Base-by-base conservation (phyloP, 2,888 invertebrate species). In the Heliconius ethilla region DNA sequence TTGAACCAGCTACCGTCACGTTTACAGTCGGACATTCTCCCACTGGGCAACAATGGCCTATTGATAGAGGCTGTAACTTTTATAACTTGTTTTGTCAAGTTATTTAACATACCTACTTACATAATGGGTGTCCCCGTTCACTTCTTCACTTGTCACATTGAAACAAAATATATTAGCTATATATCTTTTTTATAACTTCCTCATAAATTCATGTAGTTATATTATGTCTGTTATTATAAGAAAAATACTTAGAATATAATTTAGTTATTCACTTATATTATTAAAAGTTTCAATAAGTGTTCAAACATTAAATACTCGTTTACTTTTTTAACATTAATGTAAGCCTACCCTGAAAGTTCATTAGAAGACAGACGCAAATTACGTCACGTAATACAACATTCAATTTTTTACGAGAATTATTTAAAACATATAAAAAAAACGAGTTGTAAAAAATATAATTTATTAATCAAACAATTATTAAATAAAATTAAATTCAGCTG, bases 21-120 rank as follows among this genome's bases (percentile, higher is more conserved):
- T n/a, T n/a, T 10, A 59, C n/a, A 59, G 3, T 59, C 59, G 51
- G 51, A 51, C 10, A 11, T 3, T 0, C 9, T 18, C 18, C 51
- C 51, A 3, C 51, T 51, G 51, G 2, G 51, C 0, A 18, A 51
- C 22, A 25, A 62, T 25, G 25, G n/a, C n/a, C 5, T 62, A 18
- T 2, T 51, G 18, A 51, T 51, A 51, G 18, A 51, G 22, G 9
- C 9, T 45, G 22, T 59, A n/a, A 72, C 33, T 13, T 25, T 33
- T 37, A 59, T 13, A 72, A 72, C 72, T 72, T 72, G 72, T 72
- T 72, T 72, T 37, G 59, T 33, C 33, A 59, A 29, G 55, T 37
- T 59, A 37, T 37, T 59, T 59, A 25, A 59, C 18, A 72, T 55
- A 9, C 7, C 9, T 1, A 51, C 7, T 51, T 9, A 59, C n/a